Evolutionary conservation across 2,113 vertebrate species (phyloP).

Genomic region (Dipodomys spectabilis): DNA sequence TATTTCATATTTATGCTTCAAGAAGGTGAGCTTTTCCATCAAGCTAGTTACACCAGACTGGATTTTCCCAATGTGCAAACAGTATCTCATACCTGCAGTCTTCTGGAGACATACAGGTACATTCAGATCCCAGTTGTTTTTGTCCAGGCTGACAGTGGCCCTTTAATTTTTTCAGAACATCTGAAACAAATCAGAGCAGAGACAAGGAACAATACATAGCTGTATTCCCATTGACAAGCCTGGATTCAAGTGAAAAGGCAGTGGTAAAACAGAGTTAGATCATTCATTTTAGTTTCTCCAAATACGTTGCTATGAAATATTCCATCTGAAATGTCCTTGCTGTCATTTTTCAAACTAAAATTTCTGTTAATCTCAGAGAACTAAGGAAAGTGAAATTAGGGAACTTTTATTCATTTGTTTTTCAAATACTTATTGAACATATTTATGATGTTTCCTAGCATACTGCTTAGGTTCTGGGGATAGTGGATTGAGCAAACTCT

Average conservation of each 20-base stretch:
- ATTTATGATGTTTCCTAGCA: neutral
- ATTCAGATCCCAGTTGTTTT: conserved; percentile 85
- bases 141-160: conserved; percentile 88
- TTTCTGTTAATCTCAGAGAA: conserved; percentile 2
- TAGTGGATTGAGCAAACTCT: neutral
- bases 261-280: neutral
- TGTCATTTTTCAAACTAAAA: conserved; percentile 3
- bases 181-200: conserved; percentile 78
- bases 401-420: conserved; percentile 10
- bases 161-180: conserved; percentile 73
- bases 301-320: neutral
- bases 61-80: neutral
- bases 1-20: neutral
- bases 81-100: conserved; percentile 89
- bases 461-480: neutral
- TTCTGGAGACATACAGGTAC: conserved; percentile 90
- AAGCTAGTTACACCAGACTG: neutral
- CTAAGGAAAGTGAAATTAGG: neutral
- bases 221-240: neutral
- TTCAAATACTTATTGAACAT: neutral
- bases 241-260: neutral
- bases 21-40: neutral
- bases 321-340: neutral
- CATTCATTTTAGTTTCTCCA: conserved; percentile 20
- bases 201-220: neutral